Evolutionary conservation across 2,888 invertebrate species (phyloP), one percentile per base, ranked within the genome.

Genomic region (Athetis lepigone): DNA sequence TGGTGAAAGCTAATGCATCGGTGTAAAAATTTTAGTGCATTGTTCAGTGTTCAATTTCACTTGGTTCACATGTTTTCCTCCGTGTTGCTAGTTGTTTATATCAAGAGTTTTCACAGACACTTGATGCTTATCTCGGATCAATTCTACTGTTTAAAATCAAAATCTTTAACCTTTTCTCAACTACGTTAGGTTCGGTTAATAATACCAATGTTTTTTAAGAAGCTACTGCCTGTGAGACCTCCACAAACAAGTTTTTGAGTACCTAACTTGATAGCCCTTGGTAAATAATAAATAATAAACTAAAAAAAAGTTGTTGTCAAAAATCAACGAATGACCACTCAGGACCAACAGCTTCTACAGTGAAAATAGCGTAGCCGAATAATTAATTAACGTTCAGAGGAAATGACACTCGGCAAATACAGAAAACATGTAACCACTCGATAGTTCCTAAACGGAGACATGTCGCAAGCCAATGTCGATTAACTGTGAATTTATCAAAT

Each of bases 1-100:
- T 60, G 69, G 93, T 83, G 93, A 93, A 92, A 94, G 91, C 85
- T 49, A 58, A 63, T 60, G 82, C 81, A 80, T 73, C 74, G 82
- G 81, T 85, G 91, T 88, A 92, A 92, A 92, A 92, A 90, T 90
- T 85, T 85, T 86, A 80, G 73, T 77, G 85, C 87, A 92, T 92
- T 93, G 92, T 91, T 89, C 82, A 79, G 80, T 85, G 87, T 88
- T 90, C 83, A 90, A 90, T 92, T 91, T 92, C 91, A 89, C 91
- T 90, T 49, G 74, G 90, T 92, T 93, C 93, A 86, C 93, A 92
- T 90, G 90, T 90, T 92, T 91, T 91, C 85, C 85, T 87, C 63
- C 58, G 69, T 69, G 70, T 78, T 58, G 64, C 43, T 55, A 58
- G 54, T 68, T 79, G 77, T 77, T 77, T 84, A 80, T 23, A 29